Percentiles rank a stretch among this genome's conserved stretches.
phyloP scores from a whole-genome alignment of 37 sponge, comb jelly and placozoan species.

The Haliclona indistincta region DNA sequence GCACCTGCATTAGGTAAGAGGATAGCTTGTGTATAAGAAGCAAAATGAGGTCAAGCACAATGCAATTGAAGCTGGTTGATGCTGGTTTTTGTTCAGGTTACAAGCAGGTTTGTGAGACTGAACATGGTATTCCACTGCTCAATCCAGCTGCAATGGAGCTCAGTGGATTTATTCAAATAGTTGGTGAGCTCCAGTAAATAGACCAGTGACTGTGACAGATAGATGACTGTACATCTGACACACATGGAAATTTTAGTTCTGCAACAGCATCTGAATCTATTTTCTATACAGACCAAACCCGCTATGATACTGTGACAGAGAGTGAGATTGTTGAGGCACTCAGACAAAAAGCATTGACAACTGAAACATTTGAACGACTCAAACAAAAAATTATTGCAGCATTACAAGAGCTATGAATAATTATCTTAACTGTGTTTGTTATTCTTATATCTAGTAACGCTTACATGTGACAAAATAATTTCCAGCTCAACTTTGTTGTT shows the following conservation, averaged over 20 bases:
- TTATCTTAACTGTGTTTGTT: no score
- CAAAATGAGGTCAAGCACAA: background rate
- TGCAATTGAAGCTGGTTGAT: background rate
- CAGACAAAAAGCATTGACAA: constrained; percentile 13
- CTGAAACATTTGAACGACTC: constrained; percentile 34
- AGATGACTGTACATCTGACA: no score
- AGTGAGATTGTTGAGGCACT: constrained; percentile 38
- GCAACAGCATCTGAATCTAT: background rate
- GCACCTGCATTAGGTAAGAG: constrained; percentile 64
- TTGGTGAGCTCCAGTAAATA: constrained; percentile 24
- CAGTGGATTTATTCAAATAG: constrained; percentile 55
- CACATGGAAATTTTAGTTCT: no score
- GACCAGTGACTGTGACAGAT: no score
- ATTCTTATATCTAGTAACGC: no score
- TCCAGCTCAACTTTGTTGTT: no score
- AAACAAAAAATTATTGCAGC: background rate
- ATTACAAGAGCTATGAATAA: background rate
- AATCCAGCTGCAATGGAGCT: constrained; percentile 73
- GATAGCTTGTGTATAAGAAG: no score
- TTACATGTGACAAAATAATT: no score
- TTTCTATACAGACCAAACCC: constrained; percentile 13
- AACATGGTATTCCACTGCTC: constrained; percentile 28
- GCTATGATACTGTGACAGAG: constrained; percentile 42
- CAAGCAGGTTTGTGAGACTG: constrained; percentile 39
- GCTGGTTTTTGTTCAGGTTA: constrained; percentile 2